A percentile compares a stretch with the other conserved stretches of the same genome.
Evolutionary conservation across 2,113 vertebrate genomes (phyloP).

Genomic region (Sapayoa aenigma): DNA sequence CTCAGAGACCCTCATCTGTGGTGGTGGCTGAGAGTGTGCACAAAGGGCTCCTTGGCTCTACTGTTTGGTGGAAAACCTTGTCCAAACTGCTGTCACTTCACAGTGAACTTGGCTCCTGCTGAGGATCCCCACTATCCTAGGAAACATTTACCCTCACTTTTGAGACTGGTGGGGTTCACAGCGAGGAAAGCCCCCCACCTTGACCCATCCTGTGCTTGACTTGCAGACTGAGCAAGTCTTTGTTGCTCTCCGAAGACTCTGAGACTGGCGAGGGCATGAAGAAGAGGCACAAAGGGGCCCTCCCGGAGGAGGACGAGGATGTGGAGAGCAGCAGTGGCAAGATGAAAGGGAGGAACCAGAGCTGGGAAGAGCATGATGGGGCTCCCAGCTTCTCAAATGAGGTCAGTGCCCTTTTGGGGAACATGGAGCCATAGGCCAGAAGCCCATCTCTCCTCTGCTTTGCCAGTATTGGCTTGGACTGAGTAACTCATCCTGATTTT

Average conservation of each 20-base stretch:
- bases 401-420: conserved; percentile 71
- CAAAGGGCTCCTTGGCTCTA: neutral
- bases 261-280: conserved; percentile 85
- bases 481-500: neutral
- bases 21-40: neutral
- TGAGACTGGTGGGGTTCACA: conserved; percentile 3
- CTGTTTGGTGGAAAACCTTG: conserved; percentile 7
- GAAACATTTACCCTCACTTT: conserved; percentile 5
- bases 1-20: neutral
- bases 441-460: neutral
- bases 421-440: neutral
- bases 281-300: conserved; percentile 82
- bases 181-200: neutral
- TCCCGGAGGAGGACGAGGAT: conserved; percentile 84
- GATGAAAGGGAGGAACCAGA: conserved; percentile 82
- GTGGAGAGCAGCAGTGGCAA: conserved; percentile 73
- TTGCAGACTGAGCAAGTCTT: conserved; percentile 84
- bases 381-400: conserved; percentile 82
- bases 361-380: conserved; percentile 83
- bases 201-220: conserved; percentile 62
- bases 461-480: neutral
- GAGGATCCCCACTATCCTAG: neutral
- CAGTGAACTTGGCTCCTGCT: neutral
- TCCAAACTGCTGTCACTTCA: neutral
- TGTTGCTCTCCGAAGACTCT: conserved; percentile 88